phyloP scores from a whole-genome alignment of 2,888 invertebrate genomes.

The Globia sparganii region DNA sequence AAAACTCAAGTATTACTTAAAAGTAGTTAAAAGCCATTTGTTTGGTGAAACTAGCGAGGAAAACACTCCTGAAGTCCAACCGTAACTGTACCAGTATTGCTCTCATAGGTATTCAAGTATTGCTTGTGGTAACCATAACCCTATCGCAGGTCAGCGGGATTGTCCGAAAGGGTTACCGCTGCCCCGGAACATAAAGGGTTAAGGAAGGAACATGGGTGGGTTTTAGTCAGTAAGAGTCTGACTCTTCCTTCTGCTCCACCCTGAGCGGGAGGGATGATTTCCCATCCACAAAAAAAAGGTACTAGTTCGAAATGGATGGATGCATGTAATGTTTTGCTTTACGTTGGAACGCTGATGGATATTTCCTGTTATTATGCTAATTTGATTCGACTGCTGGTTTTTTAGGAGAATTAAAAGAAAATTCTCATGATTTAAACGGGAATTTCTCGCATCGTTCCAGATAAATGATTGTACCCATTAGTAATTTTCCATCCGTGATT shows the following conservation, averaged over 20 bases:
- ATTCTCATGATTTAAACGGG: neutral
- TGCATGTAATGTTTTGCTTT: constrained; percentile 44
- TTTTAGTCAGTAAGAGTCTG: no score
- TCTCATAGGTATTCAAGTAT: neutral
- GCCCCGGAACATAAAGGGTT: no score
- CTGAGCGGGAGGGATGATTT: no score
- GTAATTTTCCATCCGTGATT: no score
- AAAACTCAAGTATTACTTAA: neutral
- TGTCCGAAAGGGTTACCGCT: no score
- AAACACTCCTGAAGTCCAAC: neutral
- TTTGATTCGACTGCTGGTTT: constrained; percentile 12
- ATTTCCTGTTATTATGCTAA: constrained; percentile 42
- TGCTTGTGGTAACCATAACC: constrained; percentile 5
- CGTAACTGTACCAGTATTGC: neutral
- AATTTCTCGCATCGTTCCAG: neutral
- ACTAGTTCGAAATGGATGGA: constrained; percentile 33
- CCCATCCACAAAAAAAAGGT: no score
- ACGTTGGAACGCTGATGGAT: constrained; percentile 25
- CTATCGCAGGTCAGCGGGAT: no score
- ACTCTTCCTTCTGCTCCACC: no score
- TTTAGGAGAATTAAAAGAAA: constrained; percentile 6
- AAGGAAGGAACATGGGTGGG: no score
- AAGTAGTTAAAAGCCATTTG: neutral
- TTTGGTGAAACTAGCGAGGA: neutral
- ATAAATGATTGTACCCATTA: neutral